Conservation (phyloP, 2,888 invertebrate species). For the Rhorus exstirpatorius region DNA sequence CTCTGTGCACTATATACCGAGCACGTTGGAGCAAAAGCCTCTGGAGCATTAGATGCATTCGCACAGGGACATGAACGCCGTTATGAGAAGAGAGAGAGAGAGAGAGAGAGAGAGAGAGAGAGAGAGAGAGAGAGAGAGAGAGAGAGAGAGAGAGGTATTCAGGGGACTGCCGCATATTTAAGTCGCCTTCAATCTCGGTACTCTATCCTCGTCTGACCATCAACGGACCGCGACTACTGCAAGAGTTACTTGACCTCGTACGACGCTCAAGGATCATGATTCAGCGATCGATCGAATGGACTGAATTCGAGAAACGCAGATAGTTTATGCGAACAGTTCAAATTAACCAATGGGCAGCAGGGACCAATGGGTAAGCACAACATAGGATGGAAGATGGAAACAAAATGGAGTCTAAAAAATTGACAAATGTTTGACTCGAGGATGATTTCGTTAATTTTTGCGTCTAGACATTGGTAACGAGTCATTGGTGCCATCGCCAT, state of each 20-base stretch:
- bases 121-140: too few species aligned
- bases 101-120: too few species aligned
- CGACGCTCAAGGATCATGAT: constrained; percentile 3
- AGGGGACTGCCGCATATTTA: constrained; percentile 25
- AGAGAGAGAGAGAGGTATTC: constrained; percentile 9
- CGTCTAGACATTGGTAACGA: too few species aligned
- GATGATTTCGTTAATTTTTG: too few species aligned
- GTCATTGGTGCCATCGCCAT: too few species aligned
- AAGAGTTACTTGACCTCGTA: constrained; percentile 10
- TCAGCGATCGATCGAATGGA: background rate
- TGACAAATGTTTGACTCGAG: too few species aligned
- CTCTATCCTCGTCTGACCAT: constrained; percentile 30
- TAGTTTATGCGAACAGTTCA: too few species aligned
- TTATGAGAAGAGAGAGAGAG: too few species aligned
- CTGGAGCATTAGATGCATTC: constrained; percentile 25
- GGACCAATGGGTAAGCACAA: too few species aligned
- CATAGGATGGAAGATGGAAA: too few species aligned
- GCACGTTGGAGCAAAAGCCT: constrained; percentile 34
- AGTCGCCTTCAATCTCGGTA: constrained; percentile 22
- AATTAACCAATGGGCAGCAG: too few species aligned
- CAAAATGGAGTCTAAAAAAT: too few species aligned
- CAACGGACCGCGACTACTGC: constrained; percentile 27
- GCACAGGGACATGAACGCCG: constrained; percentile 23
- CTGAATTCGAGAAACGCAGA: background rate
- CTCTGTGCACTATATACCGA: constrained; percentile 10